Evolutionary conservation across 1,140 invertebrate species (phyloP), one percentile per base, ranked within the genome.

Genomic region (Achatina immaculata): DNA sequence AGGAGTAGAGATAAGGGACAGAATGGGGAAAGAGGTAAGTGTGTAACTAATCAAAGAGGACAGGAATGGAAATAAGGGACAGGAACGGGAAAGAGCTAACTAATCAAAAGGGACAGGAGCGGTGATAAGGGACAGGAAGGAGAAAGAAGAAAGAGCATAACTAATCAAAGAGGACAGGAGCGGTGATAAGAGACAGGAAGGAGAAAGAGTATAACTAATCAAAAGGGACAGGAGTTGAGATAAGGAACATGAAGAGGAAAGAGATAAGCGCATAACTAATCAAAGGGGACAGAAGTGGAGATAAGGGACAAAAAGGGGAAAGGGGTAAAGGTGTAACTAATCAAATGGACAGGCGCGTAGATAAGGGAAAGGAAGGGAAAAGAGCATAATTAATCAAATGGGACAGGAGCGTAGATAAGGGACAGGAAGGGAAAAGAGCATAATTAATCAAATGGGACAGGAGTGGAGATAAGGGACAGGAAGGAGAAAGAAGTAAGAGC

Each of bases 111-210:
- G 45, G 19, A 19, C 7, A 48, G 45, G 45, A 31, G 40, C 7
- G 34, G 36, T 9, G 16, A n/a, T 7, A n/a, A 68, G 21, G 69
- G 78, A 71, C 38, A 72, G 45, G 42, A 40, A 48, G 43, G 45
- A 40, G 42, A 42, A 74, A 28, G 42, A 75, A 74, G 69, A 74
- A 38, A 4, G 24, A 73, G 79, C 43, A 48, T 40, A 31, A 65
- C 2, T 43, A 14, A 34, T 16, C 36, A 40, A 40, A 38, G 51
- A 34, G 51, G 19, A 19, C 7, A 48, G 45, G 45, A 42, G 42
- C 38, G 45, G 72, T 9, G 36, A 38, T 14, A 71, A 34, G 36
- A 42, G 34, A 34, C 7, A 36, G 34, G 38, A 71, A 42, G 34
- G 68, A 71, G 68, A 38, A 36, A 38, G 68, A 71, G 36, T 9